Percentiles rank a stretch among this genome's conserved stretches.
phyloP scores from a whole-genome alignment of 1,140 invertebrate genomes.

The Polyergus mexicanus region DNA sequence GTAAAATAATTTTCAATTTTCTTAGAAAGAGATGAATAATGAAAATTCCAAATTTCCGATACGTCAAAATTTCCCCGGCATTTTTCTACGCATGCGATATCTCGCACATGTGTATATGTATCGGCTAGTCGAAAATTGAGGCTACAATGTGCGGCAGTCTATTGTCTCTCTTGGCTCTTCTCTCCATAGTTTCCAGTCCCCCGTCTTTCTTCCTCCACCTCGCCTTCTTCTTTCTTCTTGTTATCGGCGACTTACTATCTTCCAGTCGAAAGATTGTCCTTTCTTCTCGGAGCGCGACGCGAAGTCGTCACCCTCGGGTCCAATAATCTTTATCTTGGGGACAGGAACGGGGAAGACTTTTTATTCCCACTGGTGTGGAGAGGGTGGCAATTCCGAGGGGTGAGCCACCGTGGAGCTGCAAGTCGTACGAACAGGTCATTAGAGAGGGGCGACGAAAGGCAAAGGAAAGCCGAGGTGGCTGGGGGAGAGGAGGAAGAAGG shows the following conservation, averaged over 20 bases:
- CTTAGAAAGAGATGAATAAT: not conserved
- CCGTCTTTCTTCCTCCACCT: slow-evolving; percentile 23
- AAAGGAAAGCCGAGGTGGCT: not conserved
- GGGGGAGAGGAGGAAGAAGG: not conserved
- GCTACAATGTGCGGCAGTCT: slow-evolving; percentile 85
- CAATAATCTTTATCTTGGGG: slow-evolving; percentile 64
- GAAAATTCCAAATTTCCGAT: not conserved
- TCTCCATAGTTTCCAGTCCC: slow-evolving; percentile 63
- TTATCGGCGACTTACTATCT: slow-evolving; percentile 55
- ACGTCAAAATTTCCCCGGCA: not conserved
- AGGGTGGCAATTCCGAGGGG: slow-evolving; percentile 98
- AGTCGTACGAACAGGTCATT: slow-evolving; percentile 80
- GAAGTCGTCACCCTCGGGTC: slow-evolving; percentile 39
- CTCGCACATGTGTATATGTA: slow-evolving; percentile 62
- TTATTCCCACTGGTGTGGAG: slow-evolving; percentile 98
- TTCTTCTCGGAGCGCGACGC: slow-evolving; percentile 59
- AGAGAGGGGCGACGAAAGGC: slow-evolving; percentile 46
- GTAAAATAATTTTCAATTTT: not conserved
- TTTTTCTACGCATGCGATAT: slow-evolving; percentile 34
- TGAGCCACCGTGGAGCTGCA: slow-evolving; percentile 98
- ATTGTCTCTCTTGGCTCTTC: slow-evolving; percentile 85
- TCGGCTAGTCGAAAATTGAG: slow-evolving; percentile 82
- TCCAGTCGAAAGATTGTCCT: slow-evolving; percentile 59
- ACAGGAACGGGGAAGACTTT: slow-evolving; percentile 74
- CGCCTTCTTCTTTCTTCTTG: slow-evolving; percentile 18